phyloP scores from a whole-genome alignment of 2,888 invertebrate genomes.

The Marronus borbonicus region DNA sequence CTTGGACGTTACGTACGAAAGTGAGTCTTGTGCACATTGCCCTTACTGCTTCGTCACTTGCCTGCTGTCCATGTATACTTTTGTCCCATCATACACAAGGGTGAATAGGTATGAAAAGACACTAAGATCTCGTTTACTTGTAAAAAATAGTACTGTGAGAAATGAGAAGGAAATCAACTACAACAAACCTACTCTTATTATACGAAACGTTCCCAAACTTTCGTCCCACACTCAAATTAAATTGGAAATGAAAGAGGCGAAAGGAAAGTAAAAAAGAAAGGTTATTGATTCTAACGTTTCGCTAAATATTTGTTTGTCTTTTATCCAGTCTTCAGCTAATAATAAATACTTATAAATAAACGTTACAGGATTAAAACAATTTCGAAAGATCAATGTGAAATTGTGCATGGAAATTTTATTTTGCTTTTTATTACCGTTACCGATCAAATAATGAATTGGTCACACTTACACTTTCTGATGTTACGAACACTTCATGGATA shows the following conservation, averaged over 20 bases:
- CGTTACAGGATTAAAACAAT: conserved; percentile 1
- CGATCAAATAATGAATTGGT: conserved; percentile 3
- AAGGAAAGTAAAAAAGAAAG: not conserved
- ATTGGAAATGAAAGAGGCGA: not conserved
- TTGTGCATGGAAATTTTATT: not conserved
- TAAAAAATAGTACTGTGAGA: no score
- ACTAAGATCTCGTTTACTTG: no score
- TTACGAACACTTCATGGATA: not conserved
- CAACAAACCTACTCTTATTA: no score
- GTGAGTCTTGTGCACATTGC: no score
- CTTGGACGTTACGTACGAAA: no score
- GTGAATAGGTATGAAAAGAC: no score
- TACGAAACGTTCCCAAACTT: no score
- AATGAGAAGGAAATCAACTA: no score
- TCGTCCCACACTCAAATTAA: no score
- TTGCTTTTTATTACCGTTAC: not conserved
- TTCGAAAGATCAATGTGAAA: not conserved
- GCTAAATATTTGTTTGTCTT: conserved; percentile 20
- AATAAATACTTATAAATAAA: conserved; percentile 25
- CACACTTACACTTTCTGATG: not conserved
- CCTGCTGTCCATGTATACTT: no score
- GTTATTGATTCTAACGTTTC: conserved; percentile 7
- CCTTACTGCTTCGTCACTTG: no score
- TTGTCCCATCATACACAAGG: no score
- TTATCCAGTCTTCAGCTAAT: conserved; percentile 23